These are phyloP conservation scores for Oryzias melastigma DNA, from an alignment of 2,113 vertebrate species.

Conservation along the genomic window DNA sequence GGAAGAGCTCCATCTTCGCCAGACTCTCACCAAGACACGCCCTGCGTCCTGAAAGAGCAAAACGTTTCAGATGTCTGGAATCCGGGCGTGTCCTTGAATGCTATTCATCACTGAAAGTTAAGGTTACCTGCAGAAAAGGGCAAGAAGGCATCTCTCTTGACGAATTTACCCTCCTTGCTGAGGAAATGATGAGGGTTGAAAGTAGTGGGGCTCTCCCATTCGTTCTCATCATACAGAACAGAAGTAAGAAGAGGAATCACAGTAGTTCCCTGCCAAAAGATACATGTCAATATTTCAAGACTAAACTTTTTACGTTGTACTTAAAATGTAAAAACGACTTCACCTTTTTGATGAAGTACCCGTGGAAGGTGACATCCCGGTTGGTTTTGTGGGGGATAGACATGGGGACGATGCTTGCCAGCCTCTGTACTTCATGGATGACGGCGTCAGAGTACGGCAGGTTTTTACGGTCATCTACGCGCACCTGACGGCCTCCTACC, in stretches of 20 bases:
- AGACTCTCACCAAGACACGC: constrained; percentile 75
- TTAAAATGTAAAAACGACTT: not conserved
- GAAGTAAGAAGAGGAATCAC: constrained; percentile 69
- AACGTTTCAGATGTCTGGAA: not conserved
- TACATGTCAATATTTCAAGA: not conserved
- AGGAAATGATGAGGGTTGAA: constrained; percentile 75
- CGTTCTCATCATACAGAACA: constrained; percentile 69
- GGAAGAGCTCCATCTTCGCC: constrained; percentile 81
- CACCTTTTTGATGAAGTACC: constrained; percentile 49
- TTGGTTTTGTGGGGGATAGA: constrained; percentile 50
- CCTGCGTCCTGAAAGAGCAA: constrained; percentile 66
- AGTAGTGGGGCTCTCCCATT: constrained; percentile 68
- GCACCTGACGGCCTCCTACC: constrained; percentile 54
- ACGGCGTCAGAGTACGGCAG: constrained; percentile 71
- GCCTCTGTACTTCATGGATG: constrained; percentile 73
- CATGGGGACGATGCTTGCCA: constrained; percentile 61
- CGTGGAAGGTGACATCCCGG: constrained; percentile 54
- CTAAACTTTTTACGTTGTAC: not conserved
- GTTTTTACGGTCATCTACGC: constrained; percentile 59
- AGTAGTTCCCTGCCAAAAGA: constrained; percentile 55
- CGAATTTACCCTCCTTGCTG: constrained; percentile 60
- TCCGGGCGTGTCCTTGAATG: not conserved
- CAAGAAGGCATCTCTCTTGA: constrained; percentile 69
- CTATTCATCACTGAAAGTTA: not conserved
- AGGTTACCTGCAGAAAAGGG: constrained; percentile 73